A percentile compares a stretch with the other conserved stretches of the same genome.
Evolutionary conservation across 2,113 vertebrate species (phyloP).

Genomic region (Melanerpes aurifrons): DNA sequence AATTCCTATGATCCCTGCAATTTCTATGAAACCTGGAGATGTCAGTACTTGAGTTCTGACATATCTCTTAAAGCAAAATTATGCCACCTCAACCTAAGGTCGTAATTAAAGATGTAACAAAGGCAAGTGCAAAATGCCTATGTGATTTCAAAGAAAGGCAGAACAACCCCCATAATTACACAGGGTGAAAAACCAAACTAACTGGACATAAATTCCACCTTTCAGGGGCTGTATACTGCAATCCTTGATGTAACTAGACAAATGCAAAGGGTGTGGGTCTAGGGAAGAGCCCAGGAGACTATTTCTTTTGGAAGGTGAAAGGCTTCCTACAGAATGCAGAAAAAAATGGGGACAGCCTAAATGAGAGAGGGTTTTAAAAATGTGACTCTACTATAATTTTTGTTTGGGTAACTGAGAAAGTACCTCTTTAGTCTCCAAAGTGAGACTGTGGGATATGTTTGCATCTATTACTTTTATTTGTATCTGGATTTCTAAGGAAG

Average conservation of each 20-base stretch:
- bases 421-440: rapidly evolving
- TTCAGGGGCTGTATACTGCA: neutral
- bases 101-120: constrained; percentile 78
- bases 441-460: neutral
- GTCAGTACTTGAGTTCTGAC: constrained; percentile 69
- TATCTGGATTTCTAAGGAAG: neutral
- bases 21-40: constrained; percentile 75
- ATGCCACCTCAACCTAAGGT: constrained; percentile 74
- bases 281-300: neutral
- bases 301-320: neutral
- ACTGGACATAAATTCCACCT: neutral
- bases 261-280: neutral
- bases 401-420: neutral
- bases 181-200: neutral
- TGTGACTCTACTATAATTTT: neutral
- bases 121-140: constrained; percentile 71
- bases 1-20: constrained; percentile 81
- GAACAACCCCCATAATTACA: neutral
- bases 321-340: neutral
- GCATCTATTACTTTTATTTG: neutral
- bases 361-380: neutral
- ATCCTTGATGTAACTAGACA: neutral
- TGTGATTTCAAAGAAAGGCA: constrained; percentile 19
- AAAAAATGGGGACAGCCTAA: neutral
- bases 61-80: constrained; percentile 75